phyloP scores from a whole-genome alignment of 23 tunicate genomes.

The Styela plicata region DNA sequence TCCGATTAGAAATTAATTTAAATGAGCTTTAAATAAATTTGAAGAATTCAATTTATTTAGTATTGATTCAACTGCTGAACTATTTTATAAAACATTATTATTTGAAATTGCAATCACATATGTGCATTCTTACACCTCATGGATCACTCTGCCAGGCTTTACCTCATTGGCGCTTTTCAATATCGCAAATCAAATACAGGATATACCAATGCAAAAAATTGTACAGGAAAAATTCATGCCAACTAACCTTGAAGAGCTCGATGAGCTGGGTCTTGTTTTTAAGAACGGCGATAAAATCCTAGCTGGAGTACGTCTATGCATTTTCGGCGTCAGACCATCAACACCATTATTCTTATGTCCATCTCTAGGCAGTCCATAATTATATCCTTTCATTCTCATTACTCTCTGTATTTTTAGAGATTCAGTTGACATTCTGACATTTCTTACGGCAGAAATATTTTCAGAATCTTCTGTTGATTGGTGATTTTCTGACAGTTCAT shows the following conservation, averaged over 20 bases:
- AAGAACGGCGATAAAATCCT: background rate
- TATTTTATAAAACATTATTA: too few species aligned
- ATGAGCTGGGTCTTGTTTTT: background rate
- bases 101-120: too few species aligned
- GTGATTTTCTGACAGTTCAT: background rate
- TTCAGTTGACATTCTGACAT: conserved; percentile 18
- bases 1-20: too few species aligned
- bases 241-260: background rate
- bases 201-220: too few species aligned
- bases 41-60: too few species aligned
- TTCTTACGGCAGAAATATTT: background rate
- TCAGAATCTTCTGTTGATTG: background rate
- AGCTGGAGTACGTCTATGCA: background rate
- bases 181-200: too few species aligned
- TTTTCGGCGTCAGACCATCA: background rate
- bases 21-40: too few species aligned
- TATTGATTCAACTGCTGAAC: too few species aligned
- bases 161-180: too few species aligned
- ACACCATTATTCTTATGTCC: background rate
- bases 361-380: conserved; percentile 26
- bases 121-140: too few species aligned
- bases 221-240: too few species aligned
- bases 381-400: conserved; percentile 2
- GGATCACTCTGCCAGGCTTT: too few species aligned
- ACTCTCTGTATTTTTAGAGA: conserved; percentile 19